Evolutionary conservation across 2,113 vertebrate genomes (phyloP).

Genomic region (Phyllostomus hastatus): DNA sequence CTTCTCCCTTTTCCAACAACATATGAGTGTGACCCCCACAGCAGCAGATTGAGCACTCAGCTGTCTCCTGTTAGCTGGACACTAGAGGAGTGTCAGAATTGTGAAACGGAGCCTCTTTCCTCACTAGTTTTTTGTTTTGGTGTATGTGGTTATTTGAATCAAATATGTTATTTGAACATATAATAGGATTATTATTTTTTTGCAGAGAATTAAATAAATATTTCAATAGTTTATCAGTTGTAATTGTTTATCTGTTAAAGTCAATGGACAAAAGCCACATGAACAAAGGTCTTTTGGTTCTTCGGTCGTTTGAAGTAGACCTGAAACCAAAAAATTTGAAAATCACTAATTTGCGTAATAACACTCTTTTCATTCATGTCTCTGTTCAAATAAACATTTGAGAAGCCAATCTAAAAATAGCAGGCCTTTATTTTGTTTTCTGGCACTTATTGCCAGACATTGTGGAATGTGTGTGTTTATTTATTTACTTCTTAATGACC

Average conservation of each 20-base stretch:
- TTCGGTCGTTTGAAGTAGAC: not conserved
- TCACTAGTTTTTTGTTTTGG: not conserved
- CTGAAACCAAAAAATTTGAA: not conserved
- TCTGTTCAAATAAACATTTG: not conserved
- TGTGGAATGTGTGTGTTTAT: not conserved
- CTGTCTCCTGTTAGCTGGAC: not conserved
- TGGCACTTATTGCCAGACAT: not conserved
- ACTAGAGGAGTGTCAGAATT: not conserved
- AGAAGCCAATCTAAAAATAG: not conserved
- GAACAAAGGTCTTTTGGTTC: not conserved
- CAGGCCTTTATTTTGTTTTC: not conserved
- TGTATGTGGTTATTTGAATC: not conserved
- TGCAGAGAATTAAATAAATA: not conserved
- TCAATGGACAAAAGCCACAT: not conserved
- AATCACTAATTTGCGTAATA: not conserved
- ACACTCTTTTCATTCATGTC: not conserved
- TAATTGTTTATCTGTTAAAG: not conserved
- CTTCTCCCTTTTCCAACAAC: not conserved
- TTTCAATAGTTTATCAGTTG: not conserved
- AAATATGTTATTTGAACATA: not conserved
- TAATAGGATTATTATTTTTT: not conserved
- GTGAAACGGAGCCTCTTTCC: not conserved
- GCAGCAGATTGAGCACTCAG: not conserved
- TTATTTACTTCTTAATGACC: not conserved
- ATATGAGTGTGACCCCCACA: not conserved